Percentiles rank a stretch among this genome's conserved stretches.
Conservation (phyloP, 2,113 vertebrate species). For the Stercorarius parasiticus region DNA sequence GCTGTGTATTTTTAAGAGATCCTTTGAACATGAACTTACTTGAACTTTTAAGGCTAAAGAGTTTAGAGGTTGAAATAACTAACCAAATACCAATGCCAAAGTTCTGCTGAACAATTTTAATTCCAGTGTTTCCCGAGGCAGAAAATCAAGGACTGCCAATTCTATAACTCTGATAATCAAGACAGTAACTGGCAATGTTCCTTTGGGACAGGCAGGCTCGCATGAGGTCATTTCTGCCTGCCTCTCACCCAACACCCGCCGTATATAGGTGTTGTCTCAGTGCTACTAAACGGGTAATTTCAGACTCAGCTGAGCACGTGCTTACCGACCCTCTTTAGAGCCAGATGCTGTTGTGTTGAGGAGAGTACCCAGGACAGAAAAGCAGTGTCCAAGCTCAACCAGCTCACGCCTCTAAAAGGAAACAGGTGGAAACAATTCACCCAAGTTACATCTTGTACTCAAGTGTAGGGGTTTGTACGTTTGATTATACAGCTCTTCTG, state of each 20-base stretch:
- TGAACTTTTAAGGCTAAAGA: conserved; percentile 48
- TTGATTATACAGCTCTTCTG: not conserved
- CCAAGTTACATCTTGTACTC: not conserved
- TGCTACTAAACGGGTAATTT: not conserved
- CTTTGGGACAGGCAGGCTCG: not conserved
- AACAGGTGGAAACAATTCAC: not conserved
- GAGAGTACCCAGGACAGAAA: not conserved
- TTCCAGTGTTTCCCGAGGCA: conserved; percentile 56
- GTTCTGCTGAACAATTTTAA: conserved; percentile 42
- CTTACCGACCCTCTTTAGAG: not conserved
- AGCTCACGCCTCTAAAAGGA: not conserved
- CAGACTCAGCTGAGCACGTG: not conserved
- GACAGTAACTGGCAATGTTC: conserved; percentile 14
- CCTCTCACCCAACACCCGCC: not conserved
- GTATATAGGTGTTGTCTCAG: not conserved
- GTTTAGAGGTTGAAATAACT: conserved; percentile 61
- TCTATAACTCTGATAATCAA: conserved; percentile 45
- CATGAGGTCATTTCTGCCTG: not conserved
- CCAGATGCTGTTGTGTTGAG: not conserved
- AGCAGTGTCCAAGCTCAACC: not conserved
- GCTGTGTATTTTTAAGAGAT: conserved; percentile 44
- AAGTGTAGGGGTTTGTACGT: not conserved
- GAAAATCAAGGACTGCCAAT: conserved; percentile 39
- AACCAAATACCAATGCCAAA: conserved; percentile 33
- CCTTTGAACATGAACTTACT: conserved; percentile 62